Conservation (phyloP, 2,888 invertebrate species). For the Cotesia congregata region DNA sequence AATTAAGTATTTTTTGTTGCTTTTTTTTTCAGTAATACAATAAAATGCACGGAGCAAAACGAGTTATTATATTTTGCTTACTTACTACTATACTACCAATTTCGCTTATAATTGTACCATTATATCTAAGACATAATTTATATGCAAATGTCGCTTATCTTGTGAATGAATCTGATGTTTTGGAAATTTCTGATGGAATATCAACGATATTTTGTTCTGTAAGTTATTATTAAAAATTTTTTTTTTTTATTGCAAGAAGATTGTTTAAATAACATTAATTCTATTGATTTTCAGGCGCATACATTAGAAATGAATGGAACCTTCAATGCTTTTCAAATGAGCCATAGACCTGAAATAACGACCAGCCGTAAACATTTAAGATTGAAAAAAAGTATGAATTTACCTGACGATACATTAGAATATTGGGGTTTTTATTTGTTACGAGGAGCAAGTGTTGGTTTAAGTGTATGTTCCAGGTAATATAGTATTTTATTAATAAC, state of each 20-base stretch:
- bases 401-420: constrained; percentile 88
- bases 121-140: constrained; percentile 82
- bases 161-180: constrained; percentile 87
- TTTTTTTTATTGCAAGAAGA: constrained; percentile 12
- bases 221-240: constrained; percentile 43
- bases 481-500: not conserved
- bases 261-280: not conserved
- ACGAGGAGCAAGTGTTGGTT: constrained; percentile 82
- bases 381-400: constrained; percentile 84
- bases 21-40: constrained; percentile 68
- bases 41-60: constrained; percentile 85
- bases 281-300: constrained; percentile 74
- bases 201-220: constrained; percentile 84
- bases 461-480: constrained; percentile 85
- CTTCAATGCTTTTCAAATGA: constrained; percentile 82
- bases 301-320: constrained; percentile 82
- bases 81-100: constrained; percentile 83
- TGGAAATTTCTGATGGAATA: constrained; percentile 86
- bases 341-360: constrained; percentile 79
- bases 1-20: not conserved
- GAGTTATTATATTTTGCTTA: constrained; percentile 84
- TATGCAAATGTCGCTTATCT: constrained; percentile 85
- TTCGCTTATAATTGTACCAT: constrained; percentile 81
- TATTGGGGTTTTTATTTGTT: constrained; percentile 91
- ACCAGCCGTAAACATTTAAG: constrained; percentile 80